A percentile compares a stretch with the other conserved stretches of the same genome.
These are phyloP conservation scores for Lamprotornis superbus DNA, from an alignment of 2,113 vertebrate species.

Conservation along the genomic window DNA sequence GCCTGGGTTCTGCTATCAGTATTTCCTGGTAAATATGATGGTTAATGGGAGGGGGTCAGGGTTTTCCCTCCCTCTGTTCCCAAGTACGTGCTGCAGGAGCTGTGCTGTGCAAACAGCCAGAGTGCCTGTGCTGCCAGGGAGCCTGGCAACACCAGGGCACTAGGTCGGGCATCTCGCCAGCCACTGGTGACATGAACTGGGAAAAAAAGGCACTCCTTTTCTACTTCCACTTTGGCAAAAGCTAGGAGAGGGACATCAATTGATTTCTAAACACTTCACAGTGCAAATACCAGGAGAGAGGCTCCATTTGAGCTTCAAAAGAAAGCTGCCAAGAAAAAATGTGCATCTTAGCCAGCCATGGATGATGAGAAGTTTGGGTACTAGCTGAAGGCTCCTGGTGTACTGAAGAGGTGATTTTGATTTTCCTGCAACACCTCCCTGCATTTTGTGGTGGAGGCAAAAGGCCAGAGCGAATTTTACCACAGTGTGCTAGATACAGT, in stretches of 20 bases:
- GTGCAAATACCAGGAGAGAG: not conserved
- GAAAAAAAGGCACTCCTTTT: not conserved
- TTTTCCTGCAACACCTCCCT: not conserved
- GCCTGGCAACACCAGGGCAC: not conserved
- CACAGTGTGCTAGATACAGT: not conserved
- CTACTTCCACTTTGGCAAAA: not conserved
- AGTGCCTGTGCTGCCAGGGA: not conserved
- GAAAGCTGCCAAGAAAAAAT: not conserved
- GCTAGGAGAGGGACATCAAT: not conserved
- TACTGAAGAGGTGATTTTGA: not conserved
- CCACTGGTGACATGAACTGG: fast-evolving
- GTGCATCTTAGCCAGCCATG: fast-evolving
- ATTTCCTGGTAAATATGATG: not conserved
- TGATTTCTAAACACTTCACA: not conserved
- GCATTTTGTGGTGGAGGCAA: not conserved
- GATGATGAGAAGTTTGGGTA: not conserved
- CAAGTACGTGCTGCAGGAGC: not conserved
- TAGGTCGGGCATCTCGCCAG: fast-evolving
- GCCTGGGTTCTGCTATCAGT: not conserved
- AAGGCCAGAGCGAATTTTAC: not conserved
- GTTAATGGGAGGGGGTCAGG: not conserved
- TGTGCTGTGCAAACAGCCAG: fast-evolving
- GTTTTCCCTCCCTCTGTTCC: not conserved
- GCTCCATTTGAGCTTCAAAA: not conserved
- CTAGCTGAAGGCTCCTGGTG: not conserved